phyloP scores from a whole-genome alignment of 2,797 vertebrate genomes.

The Arnoldichthys spilopterus region DNA sequence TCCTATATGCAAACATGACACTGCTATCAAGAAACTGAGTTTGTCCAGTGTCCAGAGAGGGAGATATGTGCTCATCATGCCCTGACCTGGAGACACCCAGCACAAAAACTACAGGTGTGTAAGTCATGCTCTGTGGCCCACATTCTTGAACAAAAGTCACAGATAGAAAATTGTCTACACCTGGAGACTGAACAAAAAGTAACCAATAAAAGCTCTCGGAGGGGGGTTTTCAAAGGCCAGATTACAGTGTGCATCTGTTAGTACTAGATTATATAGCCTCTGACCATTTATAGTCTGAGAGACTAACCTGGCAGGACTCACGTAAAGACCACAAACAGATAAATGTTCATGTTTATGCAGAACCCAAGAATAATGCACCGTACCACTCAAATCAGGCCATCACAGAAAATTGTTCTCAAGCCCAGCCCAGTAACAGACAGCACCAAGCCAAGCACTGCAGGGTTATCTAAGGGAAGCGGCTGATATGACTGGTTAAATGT shows the following conservation, averaged over 20 bases:
- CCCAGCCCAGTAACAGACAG: neutral
- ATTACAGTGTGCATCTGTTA: no score
- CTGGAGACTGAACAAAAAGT: neutral
- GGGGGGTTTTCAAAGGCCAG: no score
- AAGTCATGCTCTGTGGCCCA: neutral
- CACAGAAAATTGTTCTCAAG: constrained; percentile 16
- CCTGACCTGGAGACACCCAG: constrained; percentile 1
- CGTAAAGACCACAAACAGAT: neutral
- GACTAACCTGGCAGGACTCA: no score
- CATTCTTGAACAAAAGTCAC: neutral
- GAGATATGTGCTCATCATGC: neutral
- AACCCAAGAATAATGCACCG: neutral
- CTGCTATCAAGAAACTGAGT: neutral
- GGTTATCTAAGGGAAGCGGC: constrained; percentile 26
- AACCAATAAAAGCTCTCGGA: no score
- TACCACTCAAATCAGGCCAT: neutral
- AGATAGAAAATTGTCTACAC: neutral
- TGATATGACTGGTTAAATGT: constrained; percentile 44
- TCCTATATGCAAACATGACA: neutral
- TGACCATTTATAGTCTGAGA: no score
- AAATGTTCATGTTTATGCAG: neutral
- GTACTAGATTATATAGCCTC: neutral
- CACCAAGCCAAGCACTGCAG: constrained; percentile 6
- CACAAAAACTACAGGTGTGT: neutral
- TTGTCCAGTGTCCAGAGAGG: neutral